A percentile compares a stretch with the other conserved stretches of the same genome.
Conservation (phyloP, 1,140 invertebrate genomes). For the Chironomus striatipennis region DNA sequence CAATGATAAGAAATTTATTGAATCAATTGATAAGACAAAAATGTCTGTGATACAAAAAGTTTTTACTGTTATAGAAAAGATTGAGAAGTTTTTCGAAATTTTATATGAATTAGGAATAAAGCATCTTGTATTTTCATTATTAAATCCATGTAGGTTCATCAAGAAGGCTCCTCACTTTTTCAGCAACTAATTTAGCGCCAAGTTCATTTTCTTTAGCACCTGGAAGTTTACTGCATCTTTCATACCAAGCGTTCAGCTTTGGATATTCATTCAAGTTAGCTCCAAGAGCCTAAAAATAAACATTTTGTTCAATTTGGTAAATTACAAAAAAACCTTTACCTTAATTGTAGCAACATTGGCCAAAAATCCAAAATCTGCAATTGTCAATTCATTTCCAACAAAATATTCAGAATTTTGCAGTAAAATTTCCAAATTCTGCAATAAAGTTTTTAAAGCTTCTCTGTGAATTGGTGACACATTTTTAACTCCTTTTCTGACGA, state of each 20-base stretch:
- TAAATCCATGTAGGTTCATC: not conserved
- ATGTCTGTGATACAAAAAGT: too few relatives aligned
- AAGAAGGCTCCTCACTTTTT: not conserved
- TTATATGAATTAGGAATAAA: not conserved
- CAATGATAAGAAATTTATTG: too few relatives aligned
- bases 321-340: not conserved
- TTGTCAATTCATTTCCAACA: not conserved
- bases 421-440: not conserved
- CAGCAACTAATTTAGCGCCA: not conserved
- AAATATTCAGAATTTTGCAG: not conserved
- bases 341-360: not conserved
- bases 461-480: not conserved
- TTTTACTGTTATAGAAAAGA: too few relatives aligned
- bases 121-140: not conserved
- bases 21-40: too few relatives aligned
- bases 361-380: constrained; percentile 8
- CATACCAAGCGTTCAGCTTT: constrained; percentile 2
- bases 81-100: not conserved
- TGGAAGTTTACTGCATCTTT: not conserved
- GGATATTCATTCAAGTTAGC: not conserved
- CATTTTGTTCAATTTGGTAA: not conserved
- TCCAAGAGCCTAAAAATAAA: not conserved
- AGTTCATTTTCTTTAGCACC: not conserved
- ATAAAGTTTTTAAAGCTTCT: not conserved
- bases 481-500: not conserved